These are phyloP conservation scores for Rhipidura dahli DNA, from an alignment of 2,113 vertebrate genomes.

Conservation along the genomic window DNA sequence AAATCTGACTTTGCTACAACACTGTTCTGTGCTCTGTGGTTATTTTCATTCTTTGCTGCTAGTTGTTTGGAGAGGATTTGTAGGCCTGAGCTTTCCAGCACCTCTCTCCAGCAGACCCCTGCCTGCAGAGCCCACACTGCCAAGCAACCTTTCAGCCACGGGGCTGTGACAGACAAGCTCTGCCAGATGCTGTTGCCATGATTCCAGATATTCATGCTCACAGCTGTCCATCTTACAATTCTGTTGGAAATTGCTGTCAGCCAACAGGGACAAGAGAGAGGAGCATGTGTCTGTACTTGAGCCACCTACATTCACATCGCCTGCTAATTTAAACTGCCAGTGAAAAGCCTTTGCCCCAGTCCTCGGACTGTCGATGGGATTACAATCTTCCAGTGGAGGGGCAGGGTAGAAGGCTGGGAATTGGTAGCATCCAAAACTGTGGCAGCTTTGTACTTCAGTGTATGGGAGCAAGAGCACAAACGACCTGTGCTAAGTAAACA, in stretches of 20 bases:
- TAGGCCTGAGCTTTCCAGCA: neutral
- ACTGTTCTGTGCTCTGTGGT: neutral
- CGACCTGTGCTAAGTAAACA: neutral
- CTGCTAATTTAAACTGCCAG: neutral
- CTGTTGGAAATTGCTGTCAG: slow-evolving; percentile 36
- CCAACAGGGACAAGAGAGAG: neutral
- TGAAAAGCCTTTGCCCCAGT: neutral
- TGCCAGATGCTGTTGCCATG: slow-evolving; percentile 34
- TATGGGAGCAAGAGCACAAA: neutral
- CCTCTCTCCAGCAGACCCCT: neutral
- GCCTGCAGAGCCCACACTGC: neutral
- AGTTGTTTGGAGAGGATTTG: neutral
- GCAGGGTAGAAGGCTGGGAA: neutral
- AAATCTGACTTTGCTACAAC: neutral
- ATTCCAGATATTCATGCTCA: slow-evolving; percentile 12
- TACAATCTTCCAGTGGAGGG: neutral
- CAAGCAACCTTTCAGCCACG: slow-evolving; percentile 7
- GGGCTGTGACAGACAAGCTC: slow-evolving; percentile 14
- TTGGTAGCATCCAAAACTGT: neutral
- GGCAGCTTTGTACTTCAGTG: neutral
- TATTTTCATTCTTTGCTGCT: neutral
- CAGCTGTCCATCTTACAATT: slow-evolving; percentile 20
- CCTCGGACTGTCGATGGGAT: neutral
- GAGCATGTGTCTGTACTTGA: neutral
- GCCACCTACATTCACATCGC: neutral